A percentile compares a stretch with the other conserved stretches of the same genome.
These are phyloP conservation scores for Okapia johnstoni DNA, from an alignment of 2,113 vertebrate species.

Conservation along the genomic window DNA sequence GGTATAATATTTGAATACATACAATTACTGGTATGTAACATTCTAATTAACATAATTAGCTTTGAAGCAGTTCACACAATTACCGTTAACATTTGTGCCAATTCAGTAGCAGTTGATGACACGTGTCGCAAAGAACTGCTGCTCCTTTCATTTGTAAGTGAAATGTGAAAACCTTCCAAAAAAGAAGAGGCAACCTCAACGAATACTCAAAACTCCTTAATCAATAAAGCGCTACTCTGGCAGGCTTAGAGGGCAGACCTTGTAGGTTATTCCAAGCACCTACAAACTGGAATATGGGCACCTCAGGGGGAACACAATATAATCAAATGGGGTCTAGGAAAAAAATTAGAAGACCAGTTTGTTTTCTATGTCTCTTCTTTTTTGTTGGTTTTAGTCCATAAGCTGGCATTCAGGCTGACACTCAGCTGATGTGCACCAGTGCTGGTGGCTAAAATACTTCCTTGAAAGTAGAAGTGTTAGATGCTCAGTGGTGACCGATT, in stretches of 20 bases:
- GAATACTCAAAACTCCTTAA: conserved; percentile 21
- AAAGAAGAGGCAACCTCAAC: neutral
- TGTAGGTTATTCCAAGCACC: neutral
- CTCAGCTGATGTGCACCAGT: neutral
- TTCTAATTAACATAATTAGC: conserved; percentile 80
- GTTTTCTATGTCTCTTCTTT: neutral
- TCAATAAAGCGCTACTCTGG: neutral
- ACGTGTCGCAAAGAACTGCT: conserved; percentile 68
- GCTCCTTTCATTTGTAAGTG: conserved; percentile 46
- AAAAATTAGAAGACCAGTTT: neutral
- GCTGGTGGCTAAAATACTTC: neutral
- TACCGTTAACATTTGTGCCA: conserved; percentile 76
- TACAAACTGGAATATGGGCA: neutral
- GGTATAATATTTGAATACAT: conserved; percentile 76
- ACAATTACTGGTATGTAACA: conserved; percentile 76
- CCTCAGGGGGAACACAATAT: neutral
- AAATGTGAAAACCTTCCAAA: conserved; percentile 35
- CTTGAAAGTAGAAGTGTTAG: neutral
- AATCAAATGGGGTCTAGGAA: neutral
- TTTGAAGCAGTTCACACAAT: conserved; percentile 76
- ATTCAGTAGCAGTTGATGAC: conserved; percentile 76
- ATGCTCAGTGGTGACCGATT: no score
- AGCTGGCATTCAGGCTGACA: neutral
- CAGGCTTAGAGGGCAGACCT: neutral
- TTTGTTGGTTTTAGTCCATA: neutral